A percentile compares a stretch with the other conserved stretches of the same genome.
Evolutionary conservation across 2,797 vertebrate genomes (phyloP).

Genomic region (Onychomys arenicola): DNA sequence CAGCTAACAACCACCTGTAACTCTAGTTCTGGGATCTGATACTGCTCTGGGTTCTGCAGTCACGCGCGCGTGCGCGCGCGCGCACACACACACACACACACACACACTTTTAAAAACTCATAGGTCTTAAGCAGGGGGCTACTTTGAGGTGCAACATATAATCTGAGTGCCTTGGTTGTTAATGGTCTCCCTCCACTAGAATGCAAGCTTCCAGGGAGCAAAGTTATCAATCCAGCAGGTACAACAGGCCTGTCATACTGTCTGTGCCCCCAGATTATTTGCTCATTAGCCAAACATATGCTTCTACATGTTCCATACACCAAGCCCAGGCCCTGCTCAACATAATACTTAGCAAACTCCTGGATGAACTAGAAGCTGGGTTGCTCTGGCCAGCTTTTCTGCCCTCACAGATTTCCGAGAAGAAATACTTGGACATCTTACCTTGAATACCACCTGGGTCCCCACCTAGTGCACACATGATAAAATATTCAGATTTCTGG

Average conservation of each 20-base stretch:
- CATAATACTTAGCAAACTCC: background rate
- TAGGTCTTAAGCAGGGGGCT: background rate
- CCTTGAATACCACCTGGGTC: too few relatives aligned
- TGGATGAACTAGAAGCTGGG: background rate
- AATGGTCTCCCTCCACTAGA: background rate
- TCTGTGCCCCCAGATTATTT: background rate
- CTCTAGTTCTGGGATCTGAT: background rate
- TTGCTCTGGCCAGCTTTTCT: background rate
- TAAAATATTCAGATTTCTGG: background rate
- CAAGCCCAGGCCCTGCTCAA: background rate
- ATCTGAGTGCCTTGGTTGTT: background rate
- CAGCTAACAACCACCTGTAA: background rate
- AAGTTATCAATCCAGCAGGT: background rate
- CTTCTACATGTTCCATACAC: background rate
- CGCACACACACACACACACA: background rate
- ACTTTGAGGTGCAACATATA: background rate
- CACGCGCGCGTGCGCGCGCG: too few relatives aligned
- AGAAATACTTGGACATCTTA: background rate
- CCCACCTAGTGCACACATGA: fast-evolving
- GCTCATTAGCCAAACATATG: background rate
- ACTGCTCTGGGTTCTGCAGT: background rate
- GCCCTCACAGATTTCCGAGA: background rate
- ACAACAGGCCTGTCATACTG: background rate
- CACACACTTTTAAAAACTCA: background rate
- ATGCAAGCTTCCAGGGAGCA: fast-evolving